A percentile compares a stretch with the other conserved stretches of the same genome.
phyloP scores from a whole-genome alignment of 2,888 invertebrate species.

The Tetanocera ferruginea region DNA sequence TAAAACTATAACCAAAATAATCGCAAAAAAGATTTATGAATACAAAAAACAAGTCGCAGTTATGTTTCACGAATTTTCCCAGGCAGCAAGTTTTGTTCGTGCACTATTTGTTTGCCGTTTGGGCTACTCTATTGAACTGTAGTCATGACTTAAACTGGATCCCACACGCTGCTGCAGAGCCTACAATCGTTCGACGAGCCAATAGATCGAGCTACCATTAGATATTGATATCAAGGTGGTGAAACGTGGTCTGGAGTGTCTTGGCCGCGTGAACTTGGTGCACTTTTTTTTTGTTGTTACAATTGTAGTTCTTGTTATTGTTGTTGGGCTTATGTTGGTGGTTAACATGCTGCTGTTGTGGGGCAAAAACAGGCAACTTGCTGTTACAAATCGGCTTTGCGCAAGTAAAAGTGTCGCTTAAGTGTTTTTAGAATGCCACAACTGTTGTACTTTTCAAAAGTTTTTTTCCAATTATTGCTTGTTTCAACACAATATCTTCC shows the following conservation, averaged over 20 bases:
- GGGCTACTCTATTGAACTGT: neutral
- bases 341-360: no score
- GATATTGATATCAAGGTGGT: neutral
- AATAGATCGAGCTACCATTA: neutral
- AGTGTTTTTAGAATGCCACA: no score
- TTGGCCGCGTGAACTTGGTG: constrained; percentile 15
- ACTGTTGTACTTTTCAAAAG: no score
- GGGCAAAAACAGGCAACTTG: neutral
- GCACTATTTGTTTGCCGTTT: neutral
- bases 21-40: no score
- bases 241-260: neutral
- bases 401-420: no score
- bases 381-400: no score
- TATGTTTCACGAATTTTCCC: neutral
- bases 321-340: neutral
- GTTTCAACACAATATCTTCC: no score
- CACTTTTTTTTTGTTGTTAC: neutral
- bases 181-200: neutral
- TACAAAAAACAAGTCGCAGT: no score
- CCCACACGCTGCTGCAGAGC: neutral
- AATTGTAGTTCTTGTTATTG: neutral
- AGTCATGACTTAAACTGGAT: neutral
- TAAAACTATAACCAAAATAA: no score
- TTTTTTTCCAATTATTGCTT: no score
- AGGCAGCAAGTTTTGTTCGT: neutral